phyloP scores from a whole-genome alignment of 2,113 vertebrate species.

The Proterorhinus semilunaris region DNA sequence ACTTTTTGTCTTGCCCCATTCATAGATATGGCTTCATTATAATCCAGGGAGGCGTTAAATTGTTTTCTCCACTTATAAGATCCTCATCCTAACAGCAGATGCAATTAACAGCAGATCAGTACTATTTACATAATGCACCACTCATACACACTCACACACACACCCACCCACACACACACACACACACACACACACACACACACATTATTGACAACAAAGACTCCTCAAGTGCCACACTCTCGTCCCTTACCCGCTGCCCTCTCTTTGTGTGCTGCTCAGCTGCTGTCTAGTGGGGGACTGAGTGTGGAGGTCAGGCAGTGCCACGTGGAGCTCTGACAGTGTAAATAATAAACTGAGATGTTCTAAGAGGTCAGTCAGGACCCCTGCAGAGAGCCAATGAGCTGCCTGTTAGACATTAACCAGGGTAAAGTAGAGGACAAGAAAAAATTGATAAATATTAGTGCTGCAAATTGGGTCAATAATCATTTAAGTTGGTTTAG shows the following conservation, averaged over 20 bases:
- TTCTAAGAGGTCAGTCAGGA: constrained; percentile 57
- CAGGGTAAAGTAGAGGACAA: constrained; percentile 19
- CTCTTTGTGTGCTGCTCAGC: constrained; percentile 42
- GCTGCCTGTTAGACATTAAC: constrained; percentile 57
- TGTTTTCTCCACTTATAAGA: constrained; percentile 50
- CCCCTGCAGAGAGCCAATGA: constrained; percentile 55
- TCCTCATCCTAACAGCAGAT: constrained; percentile 51
- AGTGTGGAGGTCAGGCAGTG: constrained; percentile 43
- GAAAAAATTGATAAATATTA: not conserved
- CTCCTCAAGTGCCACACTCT: constrained; percentile 19
- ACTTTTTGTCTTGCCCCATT: not conserved
- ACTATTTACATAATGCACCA: constrained; percentile 71
- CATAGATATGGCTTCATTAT: constrained; percentile 12
- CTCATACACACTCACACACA: too few species aligned
- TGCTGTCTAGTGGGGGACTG: constrained; percentile 25
- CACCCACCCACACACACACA: too few species aligned
- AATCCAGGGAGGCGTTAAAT: constrained; percentile 38
- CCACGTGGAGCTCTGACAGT: constrained; percentile 45
- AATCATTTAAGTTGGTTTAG: too few species aligned
- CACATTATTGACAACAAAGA: constrained; percentile 55
- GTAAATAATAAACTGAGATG: constrained; percentile 54
- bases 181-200: constrained; percentile 17
- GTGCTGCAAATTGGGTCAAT: not conserved
- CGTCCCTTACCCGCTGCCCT: not conserved
- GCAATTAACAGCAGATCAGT: constrained; percentile 72